Evolutionary conservation across 2,113 vertebrate genomes (phyloP).

Genomic region (Lonchura striata): DNA sequence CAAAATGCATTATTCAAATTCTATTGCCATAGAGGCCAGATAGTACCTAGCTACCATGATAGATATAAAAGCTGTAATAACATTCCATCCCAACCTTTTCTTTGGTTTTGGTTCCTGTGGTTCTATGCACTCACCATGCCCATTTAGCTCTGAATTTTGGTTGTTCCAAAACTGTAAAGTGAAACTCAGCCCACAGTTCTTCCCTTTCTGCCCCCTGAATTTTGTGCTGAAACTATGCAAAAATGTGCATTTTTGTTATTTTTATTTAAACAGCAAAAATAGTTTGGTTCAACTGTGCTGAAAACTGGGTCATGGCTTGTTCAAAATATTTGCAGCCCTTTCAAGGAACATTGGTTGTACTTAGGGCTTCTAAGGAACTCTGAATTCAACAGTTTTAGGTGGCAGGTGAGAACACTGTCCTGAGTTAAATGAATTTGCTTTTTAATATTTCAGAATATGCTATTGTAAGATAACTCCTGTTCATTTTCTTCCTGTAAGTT

Average conservation of each 20-base stretch:
- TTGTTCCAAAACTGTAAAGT: slow-evolving; percentile 43
- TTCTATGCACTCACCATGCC: background rate
- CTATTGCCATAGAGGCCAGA: background rate
- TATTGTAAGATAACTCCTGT: background rate
- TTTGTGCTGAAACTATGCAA: slow-evolving; percentile 42
- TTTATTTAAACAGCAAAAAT: slow-evolving; percentile 51
- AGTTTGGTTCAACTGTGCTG: background rate
- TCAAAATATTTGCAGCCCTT: slow-evolving; percentile 29
- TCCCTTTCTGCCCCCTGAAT: slow-evolving; percentile 2
- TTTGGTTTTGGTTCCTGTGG: slow-evolving; percentile 34
- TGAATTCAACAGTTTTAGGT: background rate
- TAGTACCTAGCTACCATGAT: background rate
- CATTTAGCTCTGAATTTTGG: slow-evolving; percentile 11
- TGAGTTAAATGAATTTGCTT: background rate
- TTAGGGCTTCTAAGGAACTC: background rate
- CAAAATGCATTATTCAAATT: background rate
- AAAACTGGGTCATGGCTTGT: slow-evolving; percentile 41
- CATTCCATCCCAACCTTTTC: slow-evolving; percentile 1
- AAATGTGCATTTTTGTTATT: slow-evolving; percentile 54
- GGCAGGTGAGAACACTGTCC: background rate
- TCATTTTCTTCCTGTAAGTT: background rate
- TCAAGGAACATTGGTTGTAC: background rate
- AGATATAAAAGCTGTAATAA: slow-evolving; percentile 41
- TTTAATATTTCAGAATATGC: background rate
- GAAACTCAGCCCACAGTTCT: slow-evolving; percentile 46